Base-by-base conservation (phyloP, 2,113 vertebrate genomes). In the Tupaia tana region DNA sequence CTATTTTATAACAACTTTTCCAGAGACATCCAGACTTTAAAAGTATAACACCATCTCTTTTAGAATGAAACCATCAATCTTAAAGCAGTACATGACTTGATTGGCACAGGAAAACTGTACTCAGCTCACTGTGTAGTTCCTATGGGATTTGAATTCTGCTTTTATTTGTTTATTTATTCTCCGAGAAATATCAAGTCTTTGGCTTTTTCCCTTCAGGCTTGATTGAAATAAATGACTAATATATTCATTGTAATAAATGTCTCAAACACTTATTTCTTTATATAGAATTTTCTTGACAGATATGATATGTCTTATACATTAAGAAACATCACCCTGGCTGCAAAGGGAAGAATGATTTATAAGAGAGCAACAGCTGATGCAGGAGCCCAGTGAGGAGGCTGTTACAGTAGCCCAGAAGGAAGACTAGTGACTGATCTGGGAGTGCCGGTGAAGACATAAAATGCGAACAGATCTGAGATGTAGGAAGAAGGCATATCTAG, bases 181-280 rank as follows among this genome's bases (percentile, higher is more conserved):
- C 71, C 78, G 89, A 77, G 66, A 87, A 90, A 59, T 90, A 71
- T 71, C 82, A 88, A 66, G 18, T 8, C 73, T 78, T 91, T 86
- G 34, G 19, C 13, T 77, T 91, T 89, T 18, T 80, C 31, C 82
- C 59, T 97, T 95, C 58, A 71, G 64, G 14, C 27, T 15, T 81
- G 80, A 93, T 59, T 77, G 31, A 94, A 92, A 87, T 75, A 95
- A 96, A 91, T 82, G 86, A 91, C 70, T 75, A 90, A 86, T 34
- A 94, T 29, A 86, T 94, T 79, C 80, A 91, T 71, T 86, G 66
- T 75, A 91, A 91, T 80, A 91, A 56, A 34, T 63, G 22, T 77
- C 80, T 95, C 85, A 69, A 80, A 89, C 27, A 71, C 91, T 91
- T 93, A 92, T 94, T 92, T 95, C 83, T 95, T 89, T 93, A 96